Evolutionary conservation across 1,140 invertebrate species (phyloP).

Genomic region (Cherax destructor): DNA sequence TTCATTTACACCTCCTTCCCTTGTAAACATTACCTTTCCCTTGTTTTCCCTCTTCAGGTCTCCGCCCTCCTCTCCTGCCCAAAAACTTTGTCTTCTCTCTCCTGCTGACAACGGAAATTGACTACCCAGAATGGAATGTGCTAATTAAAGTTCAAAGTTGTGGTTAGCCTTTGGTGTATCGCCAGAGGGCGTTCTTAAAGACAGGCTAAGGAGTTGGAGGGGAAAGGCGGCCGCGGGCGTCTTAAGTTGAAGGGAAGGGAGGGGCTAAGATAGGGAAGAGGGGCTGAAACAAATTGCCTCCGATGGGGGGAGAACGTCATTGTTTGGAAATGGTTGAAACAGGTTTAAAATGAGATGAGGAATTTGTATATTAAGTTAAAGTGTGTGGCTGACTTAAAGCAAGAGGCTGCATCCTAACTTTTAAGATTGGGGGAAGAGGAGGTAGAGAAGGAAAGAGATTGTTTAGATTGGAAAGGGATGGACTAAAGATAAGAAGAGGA

Average conservation of each 20-base stretch:
- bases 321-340: too few relatives aligned
- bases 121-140: conserved; percentile 32
- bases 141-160: conserved; percentile 56
- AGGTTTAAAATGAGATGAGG: too few relatives aligned
- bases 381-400: too few relatives aligned
- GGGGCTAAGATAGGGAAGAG: too few relatives aligned
- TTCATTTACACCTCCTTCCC: neutral
- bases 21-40: neutral
- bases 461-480: too few relatives aligned
- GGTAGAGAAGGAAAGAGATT: too few relatives aligned
- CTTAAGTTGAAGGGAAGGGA: neutral
- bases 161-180: conserved; percentile 31
- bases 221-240: neutral
- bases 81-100: conserved; percentile 19
- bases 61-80: neutral
- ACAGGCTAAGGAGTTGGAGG: neutral
- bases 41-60: neutral
- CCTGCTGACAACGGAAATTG: conserved; percentile 24
- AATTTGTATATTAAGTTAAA: too few relatives aligned
- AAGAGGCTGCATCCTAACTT: too few relatives aligned
- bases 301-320: too few relatives aligned
- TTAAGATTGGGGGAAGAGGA: too few relatives aligned
- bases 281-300: too few relatives aligned
- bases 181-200: neutral
- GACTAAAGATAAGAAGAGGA: too few relatives aligned